Conservation (phyloP, 2,888 invertebrate genomes). For the Notocelia uddmanniana region DNA sequence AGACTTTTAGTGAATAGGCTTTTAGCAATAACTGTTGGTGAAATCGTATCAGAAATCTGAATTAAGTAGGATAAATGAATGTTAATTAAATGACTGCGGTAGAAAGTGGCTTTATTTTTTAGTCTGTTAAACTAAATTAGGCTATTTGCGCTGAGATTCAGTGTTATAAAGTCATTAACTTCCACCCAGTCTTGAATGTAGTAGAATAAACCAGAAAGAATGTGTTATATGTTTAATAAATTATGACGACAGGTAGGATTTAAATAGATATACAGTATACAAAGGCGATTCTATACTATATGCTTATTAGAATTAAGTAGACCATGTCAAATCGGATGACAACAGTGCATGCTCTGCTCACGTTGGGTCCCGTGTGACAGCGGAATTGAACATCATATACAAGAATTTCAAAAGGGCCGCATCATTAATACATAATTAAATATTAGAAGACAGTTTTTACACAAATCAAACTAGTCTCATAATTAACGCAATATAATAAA, state of each 20-base stretch:
- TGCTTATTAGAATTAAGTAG: slow-evolving; percentile 19
- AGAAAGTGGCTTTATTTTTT: not conserved
- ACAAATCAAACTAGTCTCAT: no score
- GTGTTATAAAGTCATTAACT: not conserved
- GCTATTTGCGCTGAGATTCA: not conserved
- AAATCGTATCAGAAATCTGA: not conserved
- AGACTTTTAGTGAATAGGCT: no score
- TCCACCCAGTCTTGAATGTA: not conserved
- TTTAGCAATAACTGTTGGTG: not conserved
- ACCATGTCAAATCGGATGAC: slow-evolving; percentile 22
- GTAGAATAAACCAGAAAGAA: no score
- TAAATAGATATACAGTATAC: not conserved
- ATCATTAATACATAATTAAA: no score
- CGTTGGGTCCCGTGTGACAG: slow-evolving; percentile 1
- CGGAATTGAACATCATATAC: not conserved
- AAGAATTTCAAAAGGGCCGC: not conserved
- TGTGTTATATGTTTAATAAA: no score
- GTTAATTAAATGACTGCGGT: not conserved
- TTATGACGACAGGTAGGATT: not conserved
- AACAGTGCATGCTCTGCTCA: not conserved
- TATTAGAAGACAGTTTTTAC: no score
- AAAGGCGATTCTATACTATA: not conserved
- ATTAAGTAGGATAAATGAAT: not conserved
- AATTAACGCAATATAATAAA: no score
- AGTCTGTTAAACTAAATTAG: not conserved